A percentile compares a stretch with the other conserved stretches of the same genome.
phyloP scores from a whole-genome alignment of 2,888 invertebrate species.

The Agonopterix subpropinquella region DNA sequence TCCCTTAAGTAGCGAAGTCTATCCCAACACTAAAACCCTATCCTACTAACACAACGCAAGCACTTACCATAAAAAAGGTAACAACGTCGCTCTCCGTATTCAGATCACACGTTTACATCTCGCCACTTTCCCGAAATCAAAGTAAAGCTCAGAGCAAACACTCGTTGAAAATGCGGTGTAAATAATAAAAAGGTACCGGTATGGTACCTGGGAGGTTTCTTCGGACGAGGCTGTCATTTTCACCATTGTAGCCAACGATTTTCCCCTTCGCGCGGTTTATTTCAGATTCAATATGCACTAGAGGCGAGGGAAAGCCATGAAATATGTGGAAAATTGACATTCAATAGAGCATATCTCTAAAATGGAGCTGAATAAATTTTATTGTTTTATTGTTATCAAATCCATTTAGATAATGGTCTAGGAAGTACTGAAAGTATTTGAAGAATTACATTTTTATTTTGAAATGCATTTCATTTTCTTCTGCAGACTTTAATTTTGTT shows the following conservation, averaged over 20 bases:
- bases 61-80: constrained; percentile 50
- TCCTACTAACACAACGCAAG: constrained; percentile 38
- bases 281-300: constrained; percentile 72
- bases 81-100: constrained; percentile 34
- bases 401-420: too few species aligned
- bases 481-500: background rate
- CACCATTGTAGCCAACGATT: constrained; percentile 33
- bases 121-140: constrained; percentile 70
- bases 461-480: background rate
- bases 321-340: constrained; percentile 49
- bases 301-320: constrained; percentile 43
- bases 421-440: too few species aligned
- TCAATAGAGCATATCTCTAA: constrained; percentile 20
- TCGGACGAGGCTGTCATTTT: constrained; percentile 48
- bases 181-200: constrained; percentile 68
- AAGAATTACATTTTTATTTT: too few species aligned
- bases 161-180: constrained; percentile 73
- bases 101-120: constrained; percentile 63
- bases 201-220: constrained; percentile 39
- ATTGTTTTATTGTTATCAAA: constrained; percentile 13
- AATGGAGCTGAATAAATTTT: constrained; percentile 22
- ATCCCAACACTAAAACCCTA: constrained; percentile 3
- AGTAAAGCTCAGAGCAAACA: constrained; percentile 70
- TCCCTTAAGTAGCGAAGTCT: too few species aligned
- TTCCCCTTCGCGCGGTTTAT: constrained; percentile 59